These are phyloP conservation scores for Hylaeus volcanicus DNA, from an alignment of 1,140 invertebrate species.

Conservation along the genomic window DNA sequence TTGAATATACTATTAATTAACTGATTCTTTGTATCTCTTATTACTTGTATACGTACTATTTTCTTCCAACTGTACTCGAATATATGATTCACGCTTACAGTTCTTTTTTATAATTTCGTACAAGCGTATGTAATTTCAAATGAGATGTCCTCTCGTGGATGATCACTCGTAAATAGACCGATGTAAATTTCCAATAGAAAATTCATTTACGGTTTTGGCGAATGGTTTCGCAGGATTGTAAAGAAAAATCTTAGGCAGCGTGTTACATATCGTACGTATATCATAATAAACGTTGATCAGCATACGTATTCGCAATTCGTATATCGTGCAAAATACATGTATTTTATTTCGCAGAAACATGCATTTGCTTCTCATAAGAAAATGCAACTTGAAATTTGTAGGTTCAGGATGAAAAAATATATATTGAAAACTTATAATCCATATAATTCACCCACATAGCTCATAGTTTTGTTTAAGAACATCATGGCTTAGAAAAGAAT, in stretches of 20 bases:
- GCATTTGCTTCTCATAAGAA: background rate
- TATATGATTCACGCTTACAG: background rate
- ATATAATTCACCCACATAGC: too few relatives aligned
- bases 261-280: constrained; percentile 24
- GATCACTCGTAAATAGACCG: background rate
- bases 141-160: background rate
- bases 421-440: too few relatives aligned
- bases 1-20: too few relatives aligned
- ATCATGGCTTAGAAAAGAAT: too few relatives aligned
- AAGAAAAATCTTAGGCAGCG: background rate
- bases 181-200: background rate
- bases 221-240: background rate
- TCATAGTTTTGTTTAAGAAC: too few relatives aligned
- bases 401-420: too few relatives aligned
- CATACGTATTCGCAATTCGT: background rate
- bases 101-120: background rate
- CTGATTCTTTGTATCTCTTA: too few relatives aligned
- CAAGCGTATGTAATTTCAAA: background rate
- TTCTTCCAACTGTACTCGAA: background rate
- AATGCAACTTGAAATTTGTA: background rate
- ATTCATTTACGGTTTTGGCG: background rate
- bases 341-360: too few relatives aligned
- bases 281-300: constrained; percentile 25
- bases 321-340: background rate
- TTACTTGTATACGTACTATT: too few relatives aligned